Conservation (phyloP, 2,113 vertebrate genomes). For the Lophura nycthemera region DNA sequence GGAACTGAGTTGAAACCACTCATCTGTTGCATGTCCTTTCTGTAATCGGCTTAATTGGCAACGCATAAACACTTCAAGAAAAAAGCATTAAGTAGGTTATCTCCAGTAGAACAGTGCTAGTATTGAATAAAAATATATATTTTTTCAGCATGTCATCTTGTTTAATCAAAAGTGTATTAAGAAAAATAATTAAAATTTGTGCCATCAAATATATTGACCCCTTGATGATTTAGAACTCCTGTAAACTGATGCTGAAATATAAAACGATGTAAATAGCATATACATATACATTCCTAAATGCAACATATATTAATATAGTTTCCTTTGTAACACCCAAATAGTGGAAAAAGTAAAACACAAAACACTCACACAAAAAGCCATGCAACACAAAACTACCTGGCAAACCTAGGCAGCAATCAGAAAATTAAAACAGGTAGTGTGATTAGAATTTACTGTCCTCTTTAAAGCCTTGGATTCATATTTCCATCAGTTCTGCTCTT, state of each 20-base stretch:
- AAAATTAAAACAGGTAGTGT: background rate
- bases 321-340: background rate
- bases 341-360: background rate
- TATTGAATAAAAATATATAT: background rate
- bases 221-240: background rate
- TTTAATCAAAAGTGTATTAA: background rate
- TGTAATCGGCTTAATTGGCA: constrained; percentile 93
- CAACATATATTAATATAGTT: accelerated
- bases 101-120: background rate
- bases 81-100: constrained; percentile 33
- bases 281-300: background rate
- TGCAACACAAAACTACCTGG: background rate
- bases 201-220: background rate
- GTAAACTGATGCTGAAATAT: background rate
- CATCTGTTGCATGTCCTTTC: constrained; percentile 95
- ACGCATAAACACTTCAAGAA: constrained; percentile 95
- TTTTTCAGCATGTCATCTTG: background rate
- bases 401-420: background rate
- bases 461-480: background rate
- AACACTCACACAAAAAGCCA: too few relatives aligned
- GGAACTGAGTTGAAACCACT: constrained; percentile 98
- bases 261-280: background rate
- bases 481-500: background rate
- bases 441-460: background rate
- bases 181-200: background rate